phyloP scores from a whole-genome alignment of 2,888 invertebrate genomes.

The Caenorhabditis wallacei region DNA sequence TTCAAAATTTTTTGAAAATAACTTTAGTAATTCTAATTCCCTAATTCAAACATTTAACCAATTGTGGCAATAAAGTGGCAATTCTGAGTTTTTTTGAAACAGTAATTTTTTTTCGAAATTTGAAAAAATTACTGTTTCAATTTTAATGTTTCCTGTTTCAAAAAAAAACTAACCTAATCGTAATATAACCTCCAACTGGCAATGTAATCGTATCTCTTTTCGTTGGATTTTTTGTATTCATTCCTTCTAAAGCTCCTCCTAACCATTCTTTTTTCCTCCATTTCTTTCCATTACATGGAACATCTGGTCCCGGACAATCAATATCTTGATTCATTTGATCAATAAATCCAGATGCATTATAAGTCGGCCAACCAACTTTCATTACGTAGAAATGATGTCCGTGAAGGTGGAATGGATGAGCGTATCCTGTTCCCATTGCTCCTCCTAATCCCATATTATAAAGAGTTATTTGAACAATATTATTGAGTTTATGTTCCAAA shows the following conservation, averaged over 20 bases:
- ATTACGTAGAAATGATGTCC: conserved; percentile 80
- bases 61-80: too few relatives aligned
- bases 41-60: too few relatives aligned
- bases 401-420: conserved; percentile 81
- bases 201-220: conserved; percentile 83
- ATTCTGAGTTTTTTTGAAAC: too few relatives aligned
- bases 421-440: conserved; percentile 73
- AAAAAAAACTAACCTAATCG: conserved; percentile 77
- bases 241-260: conserved; percentile 73
- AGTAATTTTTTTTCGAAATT: too few relatives aligned
- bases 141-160: too few relatives aligned
- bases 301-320: conserved; percentile 49
- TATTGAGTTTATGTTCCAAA: conserved; percentile 75
- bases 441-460: conserved; percentile 82
- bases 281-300: conserved; percentile 63
- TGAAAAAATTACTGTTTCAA: too few relatives aligned
- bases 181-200: conserved; percentile 83
- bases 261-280: conserved; percentile 72
- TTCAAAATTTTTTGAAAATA: background rate
- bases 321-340: conserved; percentile 73
- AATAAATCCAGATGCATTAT: conserved; percentile 72
- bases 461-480: conserved; percentile 79
- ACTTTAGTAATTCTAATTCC: too few relatives aligned
- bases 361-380: conserved; percentile 79
- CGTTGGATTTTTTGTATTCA: conserved; percentile 77